Base-by-base conservation (phyloP, 1,140 invertebrate genomes). In the Calephelis nemesis region DNA sequence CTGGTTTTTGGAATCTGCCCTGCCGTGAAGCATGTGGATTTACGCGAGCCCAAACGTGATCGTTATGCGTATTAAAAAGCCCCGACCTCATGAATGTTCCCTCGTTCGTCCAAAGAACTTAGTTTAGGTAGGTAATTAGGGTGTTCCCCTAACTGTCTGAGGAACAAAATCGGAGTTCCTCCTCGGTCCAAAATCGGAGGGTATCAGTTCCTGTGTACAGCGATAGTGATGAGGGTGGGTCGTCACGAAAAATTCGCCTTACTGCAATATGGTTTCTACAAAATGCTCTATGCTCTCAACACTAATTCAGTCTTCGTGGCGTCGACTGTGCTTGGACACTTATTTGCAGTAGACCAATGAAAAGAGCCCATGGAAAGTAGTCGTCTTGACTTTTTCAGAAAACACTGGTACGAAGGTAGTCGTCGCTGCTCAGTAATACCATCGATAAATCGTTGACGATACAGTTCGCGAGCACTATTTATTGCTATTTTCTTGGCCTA, bases 331-430 rank as follows among this genome's bases (percentile, higher is more conserved):
- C 40, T 39, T 48, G 9, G 39, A 40, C 48, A 7, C 52, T 47
- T 7, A 69, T 47, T 19, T 69, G 30, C 39, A 62, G 49, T 47
- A 63, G 47, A 19, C 15, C 19, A 39, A 39, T 64, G 62, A 62
- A 69, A 64, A 47, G 62, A 54, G 30, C 68, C 68, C 15, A 62
- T 69, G 42, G 48, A 52, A 50, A 64, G 48, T 39, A 69, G 68
- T n/a, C 62, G 68, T 19, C 45, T 11, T 42, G 47, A 50, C 60
- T 63, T 50, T 2, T 47, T 47, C 10, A 10, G 47, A 19, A 69
- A 63, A 62, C 48, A 69, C 13, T 45, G 30, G 13, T 13, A 39
- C 47, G 60, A 69, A 19, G 15, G 15, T 1, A 19, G 15, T 19
- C 15, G 19, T 47, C 68, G 48, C 7, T 49, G 60, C 58, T 69